These are phyloP conservation scores for Ophioderma brevispina DNA, from an alignment of 35 echinoderm and acorn worm species.

Conservation along the genomic window DNA sequence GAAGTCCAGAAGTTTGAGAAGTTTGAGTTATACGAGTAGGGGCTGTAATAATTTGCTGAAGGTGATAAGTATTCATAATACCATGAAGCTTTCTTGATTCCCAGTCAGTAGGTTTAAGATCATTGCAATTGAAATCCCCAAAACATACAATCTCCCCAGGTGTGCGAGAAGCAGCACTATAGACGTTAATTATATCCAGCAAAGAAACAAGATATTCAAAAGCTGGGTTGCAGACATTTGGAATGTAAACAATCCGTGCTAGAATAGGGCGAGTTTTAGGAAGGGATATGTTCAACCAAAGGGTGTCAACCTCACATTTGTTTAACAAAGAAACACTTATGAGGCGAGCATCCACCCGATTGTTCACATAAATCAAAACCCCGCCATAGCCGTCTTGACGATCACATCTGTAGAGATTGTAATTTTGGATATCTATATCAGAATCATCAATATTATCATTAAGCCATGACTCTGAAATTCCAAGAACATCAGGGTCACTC, in stretches of 20 bases:
- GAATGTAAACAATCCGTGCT: neutral
- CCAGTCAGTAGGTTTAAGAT: slow-evolving; percentile 8
- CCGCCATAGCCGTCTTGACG: neutral
- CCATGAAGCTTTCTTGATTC: slow-evolving; percentile 16
- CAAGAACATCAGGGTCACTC: slow-evolving; percentile 17
- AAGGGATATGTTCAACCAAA: neutral
- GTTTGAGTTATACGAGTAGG: neutral
- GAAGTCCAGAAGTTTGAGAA: neutral
- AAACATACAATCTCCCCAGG: neutral
- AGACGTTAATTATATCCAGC: neutral
- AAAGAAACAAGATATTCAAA: neutral
- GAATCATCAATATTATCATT: neutral
- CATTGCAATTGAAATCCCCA: slow-evolving; percentile 20
- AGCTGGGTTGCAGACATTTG: neutral
- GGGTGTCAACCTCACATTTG: neutral
- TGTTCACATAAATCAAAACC: neutral
- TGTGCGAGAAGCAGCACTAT: neutral
- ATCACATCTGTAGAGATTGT: neutral
- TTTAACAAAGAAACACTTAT: neutral
- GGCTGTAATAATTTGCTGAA: neutral
- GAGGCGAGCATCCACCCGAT: neutral
- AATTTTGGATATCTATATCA: neutral
- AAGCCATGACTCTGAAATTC: slow-evolving; percentile 17
- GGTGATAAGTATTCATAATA: neutral
- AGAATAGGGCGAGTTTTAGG: slow-evolving; percentile 11